Percentiles rank a stretch among this genome's conserved stretches.
phyloP scores from a whole-genome alignment of 2,888 invertebrate species.

The Diploptera punctata region DNA sequence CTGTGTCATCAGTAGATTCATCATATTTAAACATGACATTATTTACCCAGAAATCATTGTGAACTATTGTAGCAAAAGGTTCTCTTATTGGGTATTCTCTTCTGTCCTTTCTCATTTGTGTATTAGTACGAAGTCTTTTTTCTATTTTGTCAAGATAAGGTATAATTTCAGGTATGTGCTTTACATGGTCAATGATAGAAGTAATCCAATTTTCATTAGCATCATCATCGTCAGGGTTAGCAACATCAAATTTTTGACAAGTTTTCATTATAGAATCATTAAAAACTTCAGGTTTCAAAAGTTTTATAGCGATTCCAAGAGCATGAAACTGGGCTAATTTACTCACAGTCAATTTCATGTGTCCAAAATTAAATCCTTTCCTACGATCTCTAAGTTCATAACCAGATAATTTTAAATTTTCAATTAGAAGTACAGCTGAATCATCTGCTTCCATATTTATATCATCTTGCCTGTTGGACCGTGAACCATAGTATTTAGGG shows the following conservation, averaged over 20 bases:
- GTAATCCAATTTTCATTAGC: constrained; percentile 46
- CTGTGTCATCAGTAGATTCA: constrained; percentile 41
- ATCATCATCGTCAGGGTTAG: constrained; percentile 46
- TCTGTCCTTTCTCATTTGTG: background rate
- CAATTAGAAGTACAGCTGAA: constrained; percentile 61
- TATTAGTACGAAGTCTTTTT: constrained; percentile 19
- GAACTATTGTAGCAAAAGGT: constrained; percentile 61
- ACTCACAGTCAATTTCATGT: constrained; percentile 57
- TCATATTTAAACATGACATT: constrained; percentile 64
- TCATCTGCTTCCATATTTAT: constrained; percentile 55
- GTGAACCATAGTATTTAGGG: constrained; percentile 62
- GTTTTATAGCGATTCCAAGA: constrained; percentile 61
- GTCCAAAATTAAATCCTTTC: constrained; percentile 59
- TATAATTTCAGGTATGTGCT: constrained; percentile 32
- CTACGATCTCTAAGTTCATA: constrained; percentile 60
- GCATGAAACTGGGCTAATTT: constrained; percentile 65
- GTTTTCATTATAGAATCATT: constrained; percentile 50
- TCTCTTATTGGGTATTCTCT: constrained; percentile 46
- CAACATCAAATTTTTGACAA: background rate
- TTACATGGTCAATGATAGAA: constrained; percentile 44
- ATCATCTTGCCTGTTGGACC: constrained; percentile 52
- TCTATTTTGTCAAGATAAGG: constrained; percentile 31
- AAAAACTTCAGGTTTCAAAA: constrained; percentile 56
- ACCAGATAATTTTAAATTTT: constrained; percentile 61
- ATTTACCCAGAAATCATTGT: constrained; percentile 67